Percentiles rank a stretch among this genome's conserved stretches.
Evolutionary conservation across 2,113 vertebrate genomes (phyloP).

Genomic region (Perognathus longimembris): DNA sequence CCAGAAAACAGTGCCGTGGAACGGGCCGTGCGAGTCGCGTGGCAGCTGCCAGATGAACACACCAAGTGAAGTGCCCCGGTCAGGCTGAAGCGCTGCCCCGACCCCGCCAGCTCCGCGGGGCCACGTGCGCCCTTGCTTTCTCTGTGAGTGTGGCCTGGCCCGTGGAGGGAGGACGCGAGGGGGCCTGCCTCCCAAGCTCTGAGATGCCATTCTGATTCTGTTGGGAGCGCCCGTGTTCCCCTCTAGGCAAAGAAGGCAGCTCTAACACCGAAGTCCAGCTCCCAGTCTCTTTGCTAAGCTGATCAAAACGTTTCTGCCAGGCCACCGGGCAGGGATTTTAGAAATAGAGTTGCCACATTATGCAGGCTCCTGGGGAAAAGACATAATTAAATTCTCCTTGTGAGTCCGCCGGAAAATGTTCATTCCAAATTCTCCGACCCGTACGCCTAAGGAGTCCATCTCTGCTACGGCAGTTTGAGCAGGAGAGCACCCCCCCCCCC

Average conservation of each 20-base stretch:
- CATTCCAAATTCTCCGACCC: background rate
- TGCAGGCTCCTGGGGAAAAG: background rate
- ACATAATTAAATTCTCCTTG: accelerated
- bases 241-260: background rate
- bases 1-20: slow-evolving; percentile 59
- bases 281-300: background rate
- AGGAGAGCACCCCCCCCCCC: background rate
- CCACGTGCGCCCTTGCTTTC: background rate
- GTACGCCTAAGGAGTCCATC: background rate
- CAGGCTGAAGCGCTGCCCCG: background rate
- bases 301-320: slow-evolving; percentile 3
- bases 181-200: background rate
- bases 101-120: background rate
- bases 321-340: background rate
- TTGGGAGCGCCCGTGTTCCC: background rate
- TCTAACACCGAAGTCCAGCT: background rate
- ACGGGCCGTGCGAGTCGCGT: slow-evolving; percentile 54
- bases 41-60: slow-evolving; percentile 61
- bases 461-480: background rate
- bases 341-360: background rate
- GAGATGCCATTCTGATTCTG: background rate
- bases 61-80: slow-evolving; percentile 1
- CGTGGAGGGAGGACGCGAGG: background rate
- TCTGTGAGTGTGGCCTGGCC: background rate
- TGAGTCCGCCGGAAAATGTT: background rate